These are phyloP conservation scores for Caenorhabditis plicata DNA, from an alignment of 2,888 invertebrate species.

Conservation along the genomic window DNA sequence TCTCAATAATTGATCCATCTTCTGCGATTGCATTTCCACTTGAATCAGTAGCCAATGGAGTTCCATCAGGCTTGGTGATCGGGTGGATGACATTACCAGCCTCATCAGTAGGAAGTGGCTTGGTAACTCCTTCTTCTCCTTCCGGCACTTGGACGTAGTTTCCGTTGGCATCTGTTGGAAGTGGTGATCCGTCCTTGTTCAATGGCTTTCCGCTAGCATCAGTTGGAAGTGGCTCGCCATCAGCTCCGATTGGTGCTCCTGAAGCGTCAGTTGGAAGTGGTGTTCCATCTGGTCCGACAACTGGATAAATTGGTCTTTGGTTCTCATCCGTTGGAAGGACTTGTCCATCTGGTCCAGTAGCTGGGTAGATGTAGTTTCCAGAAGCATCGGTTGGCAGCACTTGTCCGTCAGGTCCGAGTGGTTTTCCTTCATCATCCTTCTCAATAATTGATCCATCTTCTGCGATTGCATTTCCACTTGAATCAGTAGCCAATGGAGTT, in stretches of 20 bases:
- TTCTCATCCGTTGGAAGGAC: conserved; percentile 8
- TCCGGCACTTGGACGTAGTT: conserved; percentile 1
- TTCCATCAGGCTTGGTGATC: conserved; percentile 11
- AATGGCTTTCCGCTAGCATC: conserved; percentile 3
- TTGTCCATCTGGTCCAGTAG: conserved; percentile 26
- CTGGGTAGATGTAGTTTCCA: conserved; percentile 2
- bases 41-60: conserved; percentile 10
- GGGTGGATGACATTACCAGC: conserved; percentile 22
- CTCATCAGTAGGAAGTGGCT: conserved; percentile 14
- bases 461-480: conserved; percentile 10
- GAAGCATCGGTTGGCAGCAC: not conserved
- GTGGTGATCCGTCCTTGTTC: not conserved
- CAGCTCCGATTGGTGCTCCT: not conserved
- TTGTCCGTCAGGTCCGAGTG: conserved; percentile 4
- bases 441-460: conserved; percentile 3
- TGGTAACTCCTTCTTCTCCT: not conserved
- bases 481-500: conserved; percentile 16
- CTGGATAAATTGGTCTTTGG: conserved; percentile 18
- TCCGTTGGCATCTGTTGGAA: conserved; percentile 4
- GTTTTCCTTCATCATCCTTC: conserved; percentile 3
- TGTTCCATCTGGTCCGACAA: conserved; percentile 18
- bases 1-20: conserved; percentile 2
- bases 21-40: not conserved
- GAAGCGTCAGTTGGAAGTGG: conserved; percentile 17
- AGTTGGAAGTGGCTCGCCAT: not conserved